Evolutionary conservation across 2,113 vertebrate genomes (phyloP).

Genomic region (Apus apus): DNA sequence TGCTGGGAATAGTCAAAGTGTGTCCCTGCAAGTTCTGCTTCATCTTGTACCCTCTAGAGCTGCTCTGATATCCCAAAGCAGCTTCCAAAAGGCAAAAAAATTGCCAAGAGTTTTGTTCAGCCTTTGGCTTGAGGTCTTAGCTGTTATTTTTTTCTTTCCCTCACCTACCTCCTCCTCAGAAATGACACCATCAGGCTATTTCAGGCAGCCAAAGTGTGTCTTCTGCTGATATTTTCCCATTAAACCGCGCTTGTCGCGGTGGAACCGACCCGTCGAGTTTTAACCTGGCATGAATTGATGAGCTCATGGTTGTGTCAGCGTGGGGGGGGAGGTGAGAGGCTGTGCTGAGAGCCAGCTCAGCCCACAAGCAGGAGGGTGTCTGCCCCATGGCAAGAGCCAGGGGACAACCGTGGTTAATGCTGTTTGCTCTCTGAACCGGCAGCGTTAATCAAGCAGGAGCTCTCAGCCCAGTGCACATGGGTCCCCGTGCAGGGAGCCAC

Average conservation of each 20-base stretch:
- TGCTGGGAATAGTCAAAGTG: background rate
- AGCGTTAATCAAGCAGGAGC: background rate
- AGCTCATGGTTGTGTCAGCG: background rate
- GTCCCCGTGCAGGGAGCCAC: background rate
- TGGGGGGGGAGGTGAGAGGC: conserved; percentile 16
- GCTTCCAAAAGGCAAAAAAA: background rate
- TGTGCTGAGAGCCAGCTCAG: background rate
- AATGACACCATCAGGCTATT: background rate
- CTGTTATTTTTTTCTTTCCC: background rate
- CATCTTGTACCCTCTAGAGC: background rate
- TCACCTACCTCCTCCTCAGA: background rate
- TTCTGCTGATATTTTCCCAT: background rate
- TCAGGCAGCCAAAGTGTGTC: background rate
- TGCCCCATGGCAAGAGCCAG: conserved; percentile 1
- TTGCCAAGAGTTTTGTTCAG: background rate
- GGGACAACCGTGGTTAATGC: background rate
- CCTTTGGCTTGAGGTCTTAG: background rate
- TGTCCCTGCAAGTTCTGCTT: background rate
- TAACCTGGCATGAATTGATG: background rate
- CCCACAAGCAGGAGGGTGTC: background rate
- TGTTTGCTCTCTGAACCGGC: background rate
- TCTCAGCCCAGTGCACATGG: background rate
- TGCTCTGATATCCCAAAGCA: background rate
- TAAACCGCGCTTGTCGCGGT: background rate
- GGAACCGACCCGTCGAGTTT: background rate